Conservation (phyloP, 1,140 invertebrate genomes). For the Zaprionus camerounensis region DNA sequence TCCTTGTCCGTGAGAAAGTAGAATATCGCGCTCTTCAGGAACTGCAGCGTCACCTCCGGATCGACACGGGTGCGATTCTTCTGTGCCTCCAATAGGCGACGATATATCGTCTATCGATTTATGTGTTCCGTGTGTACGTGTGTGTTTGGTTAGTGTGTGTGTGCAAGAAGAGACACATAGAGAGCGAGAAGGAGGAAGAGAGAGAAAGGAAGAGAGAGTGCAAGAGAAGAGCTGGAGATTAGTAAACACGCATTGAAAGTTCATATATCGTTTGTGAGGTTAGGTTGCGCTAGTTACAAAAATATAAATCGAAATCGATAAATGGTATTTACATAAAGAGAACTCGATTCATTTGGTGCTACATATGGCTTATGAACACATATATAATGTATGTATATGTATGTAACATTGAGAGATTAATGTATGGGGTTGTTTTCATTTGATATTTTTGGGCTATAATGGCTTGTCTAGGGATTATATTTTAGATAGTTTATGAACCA, state of each 20-base stretch:
- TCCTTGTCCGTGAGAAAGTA: constrained; percentile 95
- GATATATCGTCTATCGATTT: constrained; percentile 91
- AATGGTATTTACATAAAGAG: constrained; percentile 61
- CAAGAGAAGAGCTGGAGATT: constrained; percentile 40
- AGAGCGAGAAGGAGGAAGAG: background rate
- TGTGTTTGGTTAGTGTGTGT: constrained; percentile 27
- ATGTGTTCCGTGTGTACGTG: constrained; percentile 1
- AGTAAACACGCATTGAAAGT: constrained; percentile 25
- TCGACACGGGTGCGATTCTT: constrained; percentile 88
- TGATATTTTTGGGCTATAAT: constrained; percentile 25
- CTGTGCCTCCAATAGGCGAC: constrained; percentile 90
- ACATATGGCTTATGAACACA: constrained; percentile 71
- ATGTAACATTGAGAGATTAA: constrained; percentile 66
- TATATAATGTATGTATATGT: constrained; percentile 54
- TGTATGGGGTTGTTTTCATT: constrained; percentile 11
- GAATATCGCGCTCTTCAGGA: constrained; percentile 95
- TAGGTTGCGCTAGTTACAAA: constrained; percentile 42
- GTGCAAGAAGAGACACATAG: constrained; percentile 34
- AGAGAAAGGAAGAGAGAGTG: constrained; percentile 33
- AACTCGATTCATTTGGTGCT: constrained; percentile 53
- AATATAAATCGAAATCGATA: constrained; percentile 28
- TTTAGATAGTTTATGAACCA: constrained; percentile 57
- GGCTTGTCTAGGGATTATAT: constrained; percentile 36
- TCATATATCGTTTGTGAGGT: constrained; percentile 44
- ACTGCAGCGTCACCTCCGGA: constrained; percentile 94